Evolutionary conservation across 2,797 vertebrate genomes (phyloP).

Genomic region (Tiaroga cobitis): DNA sequence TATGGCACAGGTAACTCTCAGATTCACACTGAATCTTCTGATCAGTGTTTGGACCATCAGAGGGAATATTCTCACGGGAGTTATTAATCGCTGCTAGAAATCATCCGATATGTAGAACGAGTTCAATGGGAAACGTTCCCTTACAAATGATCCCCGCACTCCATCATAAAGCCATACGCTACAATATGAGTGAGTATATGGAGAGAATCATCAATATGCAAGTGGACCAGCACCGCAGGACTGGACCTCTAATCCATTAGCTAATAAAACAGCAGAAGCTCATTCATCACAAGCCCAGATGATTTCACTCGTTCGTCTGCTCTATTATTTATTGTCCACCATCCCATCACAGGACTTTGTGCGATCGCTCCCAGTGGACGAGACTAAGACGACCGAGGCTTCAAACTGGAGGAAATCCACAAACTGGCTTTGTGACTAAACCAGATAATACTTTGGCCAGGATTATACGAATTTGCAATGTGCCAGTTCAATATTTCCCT

Average conservation of each 20-base stretch:
- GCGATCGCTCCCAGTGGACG: slow-evolving; percentile 63
- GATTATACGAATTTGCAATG: slow-evolving; percentile 71
- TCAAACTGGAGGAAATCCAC: slow-evolving; percentile 71
- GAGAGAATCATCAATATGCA: slow-evolving; percentile 46
- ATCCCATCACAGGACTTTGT: slow-evolving; percentile 65
- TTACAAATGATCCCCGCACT: slow-evolving; percentile 18
- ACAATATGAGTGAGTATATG: slow-evolving; percentile 18
- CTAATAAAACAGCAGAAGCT: slow-evolving; percentile 35
- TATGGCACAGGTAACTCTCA: slow-evolving; percentile 56
- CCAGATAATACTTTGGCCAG: slow-evolving; percentile 72
- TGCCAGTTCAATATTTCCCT: slow-evolving; percentile 58
- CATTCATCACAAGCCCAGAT: slow-evolving; percentile 54
- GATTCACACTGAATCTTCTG: slow-evolving; percentile 57
- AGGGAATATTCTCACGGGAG: slow-evolving; percentile 46
- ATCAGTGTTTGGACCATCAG: slow-evolving; percentile 52
- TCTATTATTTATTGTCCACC: slow-evolving; percentile 44
- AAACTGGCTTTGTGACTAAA: slow-evolving; percentile 80
- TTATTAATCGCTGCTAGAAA: slow-evolving; percentile 48
- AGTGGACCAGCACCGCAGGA: slow-evolving; percentile 32
- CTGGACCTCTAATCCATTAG: slow-evolving; percentile 52
- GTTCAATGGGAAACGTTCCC: slow-evolving; percentile 13
- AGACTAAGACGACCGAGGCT: slow-evolving; percentile 68
- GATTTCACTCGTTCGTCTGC: slow-evolving; percentile 56
- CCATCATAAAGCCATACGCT: slow-evolving; percentile 31
- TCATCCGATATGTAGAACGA: slow-evolving; percentile 34